Evolutionary conservation across 2,113 vertebrate genomes (phyloP), one percentile per base, ranked within the genome.

Genomic region (Pycnonotus jocosus): DNA sequence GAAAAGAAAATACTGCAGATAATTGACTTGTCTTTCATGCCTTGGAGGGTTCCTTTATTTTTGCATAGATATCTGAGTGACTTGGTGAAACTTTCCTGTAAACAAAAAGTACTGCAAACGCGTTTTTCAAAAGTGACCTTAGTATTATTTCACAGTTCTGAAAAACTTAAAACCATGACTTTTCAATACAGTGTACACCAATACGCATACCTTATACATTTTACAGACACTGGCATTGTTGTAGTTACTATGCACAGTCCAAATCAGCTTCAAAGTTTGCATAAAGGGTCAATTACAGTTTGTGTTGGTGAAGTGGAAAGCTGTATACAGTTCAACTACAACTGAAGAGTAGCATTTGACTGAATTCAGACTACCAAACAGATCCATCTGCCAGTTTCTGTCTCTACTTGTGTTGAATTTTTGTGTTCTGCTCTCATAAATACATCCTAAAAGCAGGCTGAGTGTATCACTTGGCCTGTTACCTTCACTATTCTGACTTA

Each of bases 101-200:
- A 97, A 97, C 97, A 97, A 92, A 85, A 94, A 97, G 92, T 98
- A 96, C 96, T 96, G 97, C 96, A 98, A 97, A 98, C 95, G 95
- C 12, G 65, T 97, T 98, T 97, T 95, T 98, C 97, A 98, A 97
- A 98, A 98, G 98, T 98, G 98, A 98, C 98, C 98, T 98, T 98
- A 98, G 97, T 98, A 97, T 98, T 98, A 97, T 97, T 98, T 98
- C 97, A 97, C 95, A 87, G 57, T 98, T 97, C 95, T 95, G 83
- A 96, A 97, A 94, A 97, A 95, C 90, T 90, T 92, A 92, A 97
- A 97, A 48, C 97, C 96, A 56, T 96, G 93, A 82, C 50, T 91
- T 97, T 94, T 98, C 91, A 10, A 95, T 95, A 95, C 53, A 80
- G 74, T 96, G 92, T 95, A 95, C 94, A 92, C 95, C 64, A 93